phyloP scores from a whole-genome alignment of 1,140 invertebrate genomes.

The Drosophila simulans region DNA sequence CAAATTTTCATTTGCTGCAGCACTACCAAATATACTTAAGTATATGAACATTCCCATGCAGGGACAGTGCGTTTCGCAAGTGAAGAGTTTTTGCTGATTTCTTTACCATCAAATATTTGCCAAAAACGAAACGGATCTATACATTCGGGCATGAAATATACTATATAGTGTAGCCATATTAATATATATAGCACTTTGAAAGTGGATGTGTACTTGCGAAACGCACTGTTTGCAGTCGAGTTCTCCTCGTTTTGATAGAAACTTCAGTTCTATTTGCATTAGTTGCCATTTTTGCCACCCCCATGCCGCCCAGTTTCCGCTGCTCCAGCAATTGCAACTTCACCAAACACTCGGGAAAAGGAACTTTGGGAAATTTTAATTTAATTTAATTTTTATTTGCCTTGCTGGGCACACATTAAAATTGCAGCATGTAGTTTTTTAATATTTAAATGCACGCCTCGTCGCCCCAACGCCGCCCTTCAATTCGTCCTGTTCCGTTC shows the following conservation, averaged over 20 bases:
- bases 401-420: slow-evolving; percentile 71
- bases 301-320: not conserved
- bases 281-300: slow-evolving; percentile 19
- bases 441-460: slow-evolving; percentile 67
- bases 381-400: slow-evolving; percentile 77
- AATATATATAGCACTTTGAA: too few species aligned
- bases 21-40: slow-evolving; percentile 19
- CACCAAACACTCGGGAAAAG: slow-evolving; percentile 39
- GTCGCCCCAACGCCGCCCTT: not conserved
- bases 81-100: not conserved
- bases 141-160: too few species aligned
- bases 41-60: slow-evolving; percentile 11
- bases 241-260: slow-evolving; percentile 26
- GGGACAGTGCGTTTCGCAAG: slow-evolving; percentile 30
- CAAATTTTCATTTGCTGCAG: slow-evolving; percentile 36
- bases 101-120: too few species aligned
- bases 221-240: slow-evolving; percentile 17
- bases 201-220: not conserved
- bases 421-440: slow-evolving; percentile 62
- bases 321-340: slow-evolving; percentile 34
- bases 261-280: slow-evolving; percentile 36
- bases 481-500: not conserved
- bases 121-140: too few species aligned
- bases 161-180: too few species aligned
- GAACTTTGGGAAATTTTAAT: slow-evolving; percentile 67